Conservation (phyloP, 2,113 vertebrate species). For the Camelus dromedarius region DNA sequence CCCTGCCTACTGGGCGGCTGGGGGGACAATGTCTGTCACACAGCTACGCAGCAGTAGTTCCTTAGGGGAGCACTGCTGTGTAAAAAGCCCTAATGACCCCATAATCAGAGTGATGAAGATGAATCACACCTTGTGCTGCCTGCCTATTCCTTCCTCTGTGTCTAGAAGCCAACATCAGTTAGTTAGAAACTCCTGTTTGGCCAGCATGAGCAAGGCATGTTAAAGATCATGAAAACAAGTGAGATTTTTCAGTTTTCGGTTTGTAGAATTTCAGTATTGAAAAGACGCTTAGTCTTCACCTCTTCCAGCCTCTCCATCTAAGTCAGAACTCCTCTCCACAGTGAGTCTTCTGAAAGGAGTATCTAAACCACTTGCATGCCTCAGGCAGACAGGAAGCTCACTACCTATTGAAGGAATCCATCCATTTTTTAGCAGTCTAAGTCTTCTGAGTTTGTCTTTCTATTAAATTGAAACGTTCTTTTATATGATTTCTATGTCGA, state of each 20-base stretch:
- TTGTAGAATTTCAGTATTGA: not conserved
- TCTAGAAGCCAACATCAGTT: not conserved
- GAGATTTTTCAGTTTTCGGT: not conserved
- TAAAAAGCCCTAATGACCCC: slow-evolving; percentile 24
- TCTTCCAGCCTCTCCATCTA: not conserved
- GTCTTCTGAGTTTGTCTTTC: not conserved
- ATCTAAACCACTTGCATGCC: not conserved
- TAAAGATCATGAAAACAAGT: not conserved
- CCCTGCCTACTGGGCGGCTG: not conserved
- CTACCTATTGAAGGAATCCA: not conserved
- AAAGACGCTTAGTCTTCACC: not conserved
- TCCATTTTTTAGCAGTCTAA: not conserved
- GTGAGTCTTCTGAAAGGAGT: not conserved
- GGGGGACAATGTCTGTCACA: not conserved
- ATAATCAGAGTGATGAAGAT: slow-evolving; percentile 32
- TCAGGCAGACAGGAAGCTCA: not conserved
- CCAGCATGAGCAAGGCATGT: not conserved
- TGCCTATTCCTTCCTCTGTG: not conserved
- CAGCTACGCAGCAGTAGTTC: not conserved
- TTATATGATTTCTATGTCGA: not conserved
- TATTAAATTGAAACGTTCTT: slow-evolving; percentile 1
- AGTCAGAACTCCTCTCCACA: not conserved
- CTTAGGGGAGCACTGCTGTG: not conserved
- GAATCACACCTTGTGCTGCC: not conserved
- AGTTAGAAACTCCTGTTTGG: not conserved